phyloP scores from a whole-genome alignment of 2,113 vertebrate species.

The Microtus ochrogaster region DNA sequence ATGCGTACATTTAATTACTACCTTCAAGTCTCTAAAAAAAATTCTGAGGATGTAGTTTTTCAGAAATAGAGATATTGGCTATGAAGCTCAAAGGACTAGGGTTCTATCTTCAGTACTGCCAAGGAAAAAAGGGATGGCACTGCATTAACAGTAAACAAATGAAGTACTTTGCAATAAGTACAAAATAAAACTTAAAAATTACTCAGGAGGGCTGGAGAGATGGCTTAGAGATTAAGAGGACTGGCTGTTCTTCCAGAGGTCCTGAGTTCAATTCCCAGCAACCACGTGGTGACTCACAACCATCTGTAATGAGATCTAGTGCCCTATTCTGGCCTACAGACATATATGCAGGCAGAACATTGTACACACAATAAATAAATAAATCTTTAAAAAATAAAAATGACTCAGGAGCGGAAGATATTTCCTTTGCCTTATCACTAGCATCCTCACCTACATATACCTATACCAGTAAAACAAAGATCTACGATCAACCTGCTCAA shows the following conservation, averaged over 20 bases:
- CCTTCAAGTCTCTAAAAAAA: neutral
- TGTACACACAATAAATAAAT: too few species aligned
- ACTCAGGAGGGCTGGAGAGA: too few species aligned
- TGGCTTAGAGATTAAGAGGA: too few species aligned
- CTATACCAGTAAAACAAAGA: neutral
- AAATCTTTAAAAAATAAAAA: too few species aligned
- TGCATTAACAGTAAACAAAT: slow-evolving; percentile 43
- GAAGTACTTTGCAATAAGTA: neutral
- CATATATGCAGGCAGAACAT: too few species aligned
- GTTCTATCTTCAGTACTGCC: neutral
- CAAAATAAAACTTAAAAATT: neutral
- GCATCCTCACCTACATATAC: neutral
- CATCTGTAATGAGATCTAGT: too few species aligned
- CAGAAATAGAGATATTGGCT: neutral
- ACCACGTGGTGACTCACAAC: too few species aligned
- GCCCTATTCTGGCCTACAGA: too few species aligned
- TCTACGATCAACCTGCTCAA: neutral
- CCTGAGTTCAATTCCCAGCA: too few species aligned
- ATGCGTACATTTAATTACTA: slow-evolving; percentile 22
- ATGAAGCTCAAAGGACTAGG: neutral
- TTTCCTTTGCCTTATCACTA: neutral
- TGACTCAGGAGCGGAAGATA: neutral
- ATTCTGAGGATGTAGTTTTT: neutral
- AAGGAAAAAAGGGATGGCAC: neutral
- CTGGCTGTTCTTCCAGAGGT: too few species aligned